phyloP scores from a whole-genome alignment of 2,113 vertebrate species.

The Thunnus thynnus region DNA sequence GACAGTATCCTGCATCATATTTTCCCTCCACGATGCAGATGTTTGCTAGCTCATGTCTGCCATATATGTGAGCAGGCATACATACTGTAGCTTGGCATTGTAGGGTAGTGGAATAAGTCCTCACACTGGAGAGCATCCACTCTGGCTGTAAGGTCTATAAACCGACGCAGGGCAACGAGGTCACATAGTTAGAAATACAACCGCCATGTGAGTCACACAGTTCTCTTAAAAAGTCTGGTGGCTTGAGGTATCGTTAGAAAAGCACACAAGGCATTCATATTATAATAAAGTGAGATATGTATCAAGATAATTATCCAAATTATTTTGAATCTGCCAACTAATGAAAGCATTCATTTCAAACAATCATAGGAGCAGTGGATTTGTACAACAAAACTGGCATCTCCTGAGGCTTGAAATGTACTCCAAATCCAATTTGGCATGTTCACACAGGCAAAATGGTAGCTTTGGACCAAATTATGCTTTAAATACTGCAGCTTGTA shows the following conservation, averaged over 20 bases:
- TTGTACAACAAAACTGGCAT: not conserved
- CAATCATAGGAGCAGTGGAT: not conserved
- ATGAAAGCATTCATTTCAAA: not conserved
- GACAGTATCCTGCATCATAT: conserved; percentile 63
- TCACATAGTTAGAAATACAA: conserved; percentile 57
- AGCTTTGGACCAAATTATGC: conserved; percentile 11
- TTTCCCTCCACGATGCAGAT: conserved; percentile 70
- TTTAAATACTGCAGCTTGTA: conserved; percentile 4
- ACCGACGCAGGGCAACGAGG: conserved; percentile 62
- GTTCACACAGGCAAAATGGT: conserved; percentile 8
- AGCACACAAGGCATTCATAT: conserved; percentile 24
- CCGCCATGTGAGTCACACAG: conserved; percentile 45
- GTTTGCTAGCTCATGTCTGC: conserved; percentile 63
- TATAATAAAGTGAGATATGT: conserved; percentile 15
- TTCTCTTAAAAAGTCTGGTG: conserved; percentile 44
- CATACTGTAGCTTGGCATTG: conserved; percentile 57
- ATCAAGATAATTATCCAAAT: conserved; percentile 17
- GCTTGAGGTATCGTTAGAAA: conserved; percentile 49
- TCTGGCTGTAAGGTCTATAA: conserved; percentile 63
- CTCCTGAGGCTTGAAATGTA: not conserved
- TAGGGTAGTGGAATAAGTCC: conserved; percentile 62
- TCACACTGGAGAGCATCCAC: conserved; percentile 59
- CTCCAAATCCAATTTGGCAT: not conserved
- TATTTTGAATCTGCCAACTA: not conserved
- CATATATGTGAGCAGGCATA: conserved; percentile 72